phyloP scores from a whole-genome alignment of 2,888 invertebrate genomes.

The Pachliopta kotzebuea region DNA sequence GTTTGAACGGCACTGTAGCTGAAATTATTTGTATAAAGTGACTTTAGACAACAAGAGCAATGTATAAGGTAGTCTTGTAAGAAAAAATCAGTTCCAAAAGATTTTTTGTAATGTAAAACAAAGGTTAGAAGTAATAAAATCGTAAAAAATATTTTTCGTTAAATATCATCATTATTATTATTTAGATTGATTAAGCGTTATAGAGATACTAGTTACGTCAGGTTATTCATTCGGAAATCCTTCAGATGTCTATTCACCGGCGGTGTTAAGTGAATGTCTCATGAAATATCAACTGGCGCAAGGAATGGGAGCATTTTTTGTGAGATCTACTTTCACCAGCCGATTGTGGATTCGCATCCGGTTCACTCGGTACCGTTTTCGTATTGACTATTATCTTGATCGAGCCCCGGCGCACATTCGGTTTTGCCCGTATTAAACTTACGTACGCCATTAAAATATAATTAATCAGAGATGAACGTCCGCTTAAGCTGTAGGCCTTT shows the following conservation, averaged over 20 bases:
- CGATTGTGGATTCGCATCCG: constrained; percentile 74
- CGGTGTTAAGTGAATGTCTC: constrained; percentile 68
- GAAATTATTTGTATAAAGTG: not conserved
- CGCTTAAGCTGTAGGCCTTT: not conserved
- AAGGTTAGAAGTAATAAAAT: too few relatives aligned
- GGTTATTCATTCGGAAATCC: constrained; percentile 21
- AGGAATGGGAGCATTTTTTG: constrained; percentile 80
- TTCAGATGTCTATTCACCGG: constrained; percentile 35
- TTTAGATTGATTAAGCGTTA: too few relatives aligned
- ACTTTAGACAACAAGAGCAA: too few relatives aligned
- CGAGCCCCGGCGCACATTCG: constrained; percentile 41
- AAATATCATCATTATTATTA: too few relatives aligned
- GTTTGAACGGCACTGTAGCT: not conserved
- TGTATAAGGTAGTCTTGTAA: too few relatives aligned
- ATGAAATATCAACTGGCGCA: constrained; percentile 71
- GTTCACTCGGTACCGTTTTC: constrained; percentile 67
- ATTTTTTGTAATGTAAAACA: too few relatives aligned
- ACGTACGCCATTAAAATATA: constrained; percentile 11
- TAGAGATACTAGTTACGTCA: too few relatives aligned
- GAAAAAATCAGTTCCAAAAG: too few relatives aligned
- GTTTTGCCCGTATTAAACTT: constrained; percentile 37
- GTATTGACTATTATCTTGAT: constrained; percentile 49
- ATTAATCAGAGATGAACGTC: not conserved
- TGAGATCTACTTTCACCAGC: constrained; percentile 76
- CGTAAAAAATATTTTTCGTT: too few relatives aligned